Base-by-base conservation (phyloP, 2,113 vertebrate genomes). In the Pleuronectes platessa region DNA sequence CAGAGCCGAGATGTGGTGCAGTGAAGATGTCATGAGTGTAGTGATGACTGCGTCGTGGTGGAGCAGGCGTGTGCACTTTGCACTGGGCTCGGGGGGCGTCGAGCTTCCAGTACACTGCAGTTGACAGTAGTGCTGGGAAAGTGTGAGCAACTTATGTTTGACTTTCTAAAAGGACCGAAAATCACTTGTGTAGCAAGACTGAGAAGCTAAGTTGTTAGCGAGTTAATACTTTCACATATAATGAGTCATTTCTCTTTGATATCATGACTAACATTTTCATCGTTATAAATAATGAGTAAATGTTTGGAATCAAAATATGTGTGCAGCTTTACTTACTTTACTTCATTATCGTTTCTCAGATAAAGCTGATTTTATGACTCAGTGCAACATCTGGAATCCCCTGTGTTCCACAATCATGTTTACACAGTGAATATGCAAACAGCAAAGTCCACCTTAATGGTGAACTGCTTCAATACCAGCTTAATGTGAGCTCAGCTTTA, bases 71-170 rank as follows among this genome's bases (percentile, higher is more conserved):
- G 62, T 15, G 12, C 42, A 45, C 31, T 31, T 31, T 31, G 31
- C 23, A 87, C 92, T 89, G 86, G 89, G 88, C 89, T 84, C 60
- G 6, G n/a, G n/a, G n/a, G n/a, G n/a, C n/a, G n/a, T n/a, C n/a
- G 60, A 72, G 64, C 18, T 66, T 77, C 64, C 61, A 53, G 66
- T 20, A 78, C 8, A 80, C 73, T 53, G 11, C 77, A 86, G 79
- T 83, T 80, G 21, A 69, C 11, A 9, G 12, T 1, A n/a, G 0
- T 62, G 72, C 45, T 11, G 27, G 67, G 63, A 80, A 86, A 74
- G 58, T 63, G 58, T 5, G 14, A 60, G 21, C 27, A 61, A 61
- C 14, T 66, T 27, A 59, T 20, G 24, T 42, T 40, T 55, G 15
- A 79, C 80, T 86, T 51, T 51, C 83, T 73, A 59, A 20, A 68